Base-by-base conservation (phyloP, 64 coral and sea anemone species). In the Platygyra sinensis region DNA sequence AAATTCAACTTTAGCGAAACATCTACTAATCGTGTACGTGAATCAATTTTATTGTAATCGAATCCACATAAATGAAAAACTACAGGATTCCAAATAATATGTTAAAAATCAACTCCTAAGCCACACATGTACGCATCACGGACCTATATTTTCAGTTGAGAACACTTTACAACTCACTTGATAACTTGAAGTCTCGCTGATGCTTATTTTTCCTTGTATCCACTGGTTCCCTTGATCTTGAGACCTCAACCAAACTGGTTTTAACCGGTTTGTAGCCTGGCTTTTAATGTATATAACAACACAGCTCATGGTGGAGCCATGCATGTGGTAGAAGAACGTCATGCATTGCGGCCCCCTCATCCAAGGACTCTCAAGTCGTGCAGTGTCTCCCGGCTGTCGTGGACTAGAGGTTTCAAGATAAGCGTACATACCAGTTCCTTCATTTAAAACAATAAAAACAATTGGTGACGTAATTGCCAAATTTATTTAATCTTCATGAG, bases 321-420 rank as follows among this genome's bases (percentile, higher is more conserved):
- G 72, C 88, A 90, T 90, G 77, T 90, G 55, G 60, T 90, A 90
- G 36, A 36, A 79, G 31, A 90, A 90, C 24, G 33, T 64, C 88
- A 90, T 79, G 28, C 88, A 91, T 30, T 83, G 65, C 8, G 30
- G 52, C 24, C 89, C 89, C 20, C 20, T 24, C 76, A 90, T 52
- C 62, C 32, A 72, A 14, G 88, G 77, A 82, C 88, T 82, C 30
- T 28, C 51, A 2, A 91, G 65, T 22, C 89, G 79, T 3, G 89
- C 89, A 69, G 54, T 72, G 30, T 91, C 88, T 29, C 76, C 76
- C 8, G 46, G 61, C 2, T 38, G 22, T 24, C 63, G 60, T 49
- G 88, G 88, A 13, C 19, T 5, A 31, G 88, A 90, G 9, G 80
- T 24, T 32, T 83, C 80, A 30, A 83, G 14, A 52, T 83, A 83